These are phyloP conservation scores for Aegithalos caudatus DNA, from an alignment of 2,113 vertebrate genomes.

Conservation along the genomic window DNA sequence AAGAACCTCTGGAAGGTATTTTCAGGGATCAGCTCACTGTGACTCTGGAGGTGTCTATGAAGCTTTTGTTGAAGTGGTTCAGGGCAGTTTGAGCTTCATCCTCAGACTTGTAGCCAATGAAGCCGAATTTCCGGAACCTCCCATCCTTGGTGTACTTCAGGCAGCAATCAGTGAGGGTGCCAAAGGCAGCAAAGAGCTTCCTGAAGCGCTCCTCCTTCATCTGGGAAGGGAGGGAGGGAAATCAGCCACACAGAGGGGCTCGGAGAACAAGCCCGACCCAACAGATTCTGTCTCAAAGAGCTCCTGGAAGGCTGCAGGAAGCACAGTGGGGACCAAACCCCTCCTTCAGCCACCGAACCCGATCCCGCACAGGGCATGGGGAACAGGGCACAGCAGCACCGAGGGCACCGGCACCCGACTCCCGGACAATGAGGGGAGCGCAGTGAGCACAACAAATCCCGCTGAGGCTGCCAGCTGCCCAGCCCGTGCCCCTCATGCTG, in stretches of 20 bases:
- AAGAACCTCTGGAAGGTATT: rapidly evolving
- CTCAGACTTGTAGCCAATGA: conserved; percentile 90
- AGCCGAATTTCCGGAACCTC: conserved; percentile 93
- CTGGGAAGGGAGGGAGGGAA: conserved; percentile 37
- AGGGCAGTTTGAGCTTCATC: conserved; percentile 81
- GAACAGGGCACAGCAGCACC: not conserved
- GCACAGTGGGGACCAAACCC: rapidly evolving
- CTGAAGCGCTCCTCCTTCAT: conserved; percentile 91
- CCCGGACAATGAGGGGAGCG: rapidly evolving
- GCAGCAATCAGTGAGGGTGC: conserved; percentile 87
- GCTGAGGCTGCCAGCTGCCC: rapidly evolving
- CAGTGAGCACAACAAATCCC: rapidly evolving
- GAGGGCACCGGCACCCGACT: rapidly evolving
- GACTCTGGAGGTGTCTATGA: conserved; percentile 88
- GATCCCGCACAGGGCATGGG: too few relatives aligned
- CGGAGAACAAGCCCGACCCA: rapidly evolving
- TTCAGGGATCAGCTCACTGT: conserved; percentile 68
- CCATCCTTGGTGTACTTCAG: conserved; percentile 94
- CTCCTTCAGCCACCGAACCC: rapidly evolving
- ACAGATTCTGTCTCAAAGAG: rapidly evolving
- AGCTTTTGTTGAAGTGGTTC: conserved; percentile 88
- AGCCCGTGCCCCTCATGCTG: rapidly evolving
- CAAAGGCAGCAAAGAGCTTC: conserved; percentile 85
- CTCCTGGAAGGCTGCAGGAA: rapidly evolving
- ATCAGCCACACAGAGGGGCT: rapidly evolving